These are phyloP conservation scores for Alectoris magna DNA, from an alignment of 2,797 vertebrate species.

Conservation along the genomic window DNA sequence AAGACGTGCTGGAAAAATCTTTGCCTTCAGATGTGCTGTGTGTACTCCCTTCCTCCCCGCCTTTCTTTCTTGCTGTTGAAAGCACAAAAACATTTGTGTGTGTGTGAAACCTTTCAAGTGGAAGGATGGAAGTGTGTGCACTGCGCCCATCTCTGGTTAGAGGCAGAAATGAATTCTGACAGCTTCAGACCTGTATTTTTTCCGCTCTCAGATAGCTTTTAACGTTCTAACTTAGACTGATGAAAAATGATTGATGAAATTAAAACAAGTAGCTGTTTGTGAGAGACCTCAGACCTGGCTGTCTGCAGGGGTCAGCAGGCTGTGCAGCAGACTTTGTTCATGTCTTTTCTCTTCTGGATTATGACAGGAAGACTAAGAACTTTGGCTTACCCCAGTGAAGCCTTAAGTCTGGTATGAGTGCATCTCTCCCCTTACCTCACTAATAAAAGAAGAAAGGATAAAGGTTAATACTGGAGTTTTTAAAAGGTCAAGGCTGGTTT, in stretches of 20 bases:
- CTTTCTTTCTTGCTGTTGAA: neutral
- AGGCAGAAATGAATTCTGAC: neutral
- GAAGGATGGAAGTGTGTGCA: slow-evolving; percentile 7
- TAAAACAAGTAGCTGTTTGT: slow-evolving; percentile 33
- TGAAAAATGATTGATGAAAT: slow-evolving; percentile 16
- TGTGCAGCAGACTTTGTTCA: neutral
- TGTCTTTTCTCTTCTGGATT: neutral
- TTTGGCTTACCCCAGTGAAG: neutral
- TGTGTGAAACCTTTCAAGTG: slow-evolving; percentile 22
- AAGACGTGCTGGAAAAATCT: neutral
- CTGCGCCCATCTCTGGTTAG: neutral
- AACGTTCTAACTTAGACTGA: neutral
- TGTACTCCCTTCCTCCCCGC: neutral
- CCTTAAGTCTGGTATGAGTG: neutral
- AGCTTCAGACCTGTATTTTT: slow-evolving; percentile 8
- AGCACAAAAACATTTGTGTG: neutral
- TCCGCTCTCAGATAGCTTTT: neutral
- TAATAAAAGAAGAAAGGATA: neutral
- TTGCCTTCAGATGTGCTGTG: neutral
- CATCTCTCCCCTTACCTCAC: neutral
- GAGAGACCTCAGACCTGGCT: neutral
- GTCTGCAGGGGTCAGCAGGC: neutral
- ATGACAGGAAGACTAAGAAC: neutral
- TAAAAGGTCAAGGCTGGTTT: slow-evolving; percentile 7
- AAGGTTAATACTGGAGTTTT: neutral